phyloP scores from a whole-genome alignment of 2,888 invertebrate species.

The Nasonovia ribisnigri region DNA sequence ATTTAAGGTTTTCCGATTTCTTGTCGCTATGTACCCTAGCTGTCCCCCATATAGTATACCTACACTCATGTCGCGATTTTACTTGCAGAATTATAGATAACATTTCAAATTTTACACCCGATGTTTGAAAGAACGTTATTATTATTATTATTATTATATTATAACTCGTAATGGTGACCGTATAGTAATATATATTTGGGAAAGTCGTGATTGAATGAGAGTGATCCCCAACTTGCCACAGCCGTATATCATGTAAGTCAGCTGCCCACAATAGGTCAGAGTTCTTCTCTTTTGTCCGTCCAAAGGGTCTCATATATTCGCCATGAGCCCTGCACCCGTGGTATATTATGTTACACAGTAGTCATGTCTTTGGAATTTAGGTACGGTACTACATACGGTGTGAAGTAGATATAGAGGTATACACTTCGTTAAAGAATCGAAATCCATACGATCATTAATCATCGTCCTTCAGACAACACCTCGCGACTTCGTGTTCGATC shows the following conservation, averaged over 20 bases:
- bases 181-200: constrained; percentile 26
- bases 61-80: neutral
- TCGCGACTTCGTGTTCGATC: neutral
- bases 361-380: constrained; percentile 58
- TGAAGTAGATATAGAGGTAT: constrained; percentile 18
- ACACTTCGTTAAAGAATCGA: constrained; percentile 45
- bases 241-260: constrained; percentile 35
- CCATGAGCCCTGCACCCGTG: constrained; percentile 1
- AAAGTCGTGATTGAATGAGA: constrained; percentile 42
- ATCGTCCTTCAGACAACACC: constrained; percentile 18
- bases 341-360: constrained; percentile 50
- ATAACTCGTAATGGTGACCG: constrained; percentile 20
- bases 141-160: neutral
- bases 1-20: neutral
- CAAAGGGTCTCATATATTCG: constrained; percentile 10
- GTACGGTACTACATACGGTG: constrained; percentile 13
- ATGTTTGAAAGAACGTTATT: neutral
- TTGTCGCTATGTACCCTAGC: neutral
- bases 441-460: constrained; percentile 53
- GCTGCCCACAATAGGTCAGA: constrained; percentile 61
- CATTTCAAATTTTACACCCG: neutral
- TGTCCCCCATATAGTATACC: neutral
- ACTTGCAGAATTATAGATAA: neutral
- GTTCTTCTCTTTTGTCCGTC: constrained; percentile 46
- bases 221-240: constrained; percentile 38